Evolutionary conservation across 92 coral and sea anemone species (phyloP), one percentile per base, ranked within the genome.

Genomic region (Paragorgia papillata): DNA sequence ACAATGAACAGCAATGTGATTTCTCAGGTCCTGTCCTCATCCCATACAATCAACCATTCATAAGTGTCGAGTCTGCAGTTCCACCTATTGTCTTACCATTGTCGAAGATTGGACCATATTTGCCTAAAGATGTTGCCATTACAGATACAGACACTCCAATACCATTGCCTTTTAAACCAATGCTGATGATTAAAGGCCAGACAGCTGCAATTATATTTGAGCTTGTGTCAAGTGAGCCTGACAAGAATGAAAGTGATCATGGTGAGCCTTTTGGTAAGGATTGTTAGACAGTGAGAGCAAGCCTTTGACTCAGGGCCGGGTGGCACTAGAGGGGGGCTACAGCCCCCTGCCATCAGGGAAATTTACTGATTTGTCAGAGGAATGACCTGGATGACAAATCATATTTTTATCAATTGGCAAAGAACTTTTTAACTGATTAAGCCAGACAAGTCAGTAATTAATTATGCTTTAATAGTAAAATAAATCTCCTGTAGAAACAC

Each of bases 191-290:
- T 7, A 53, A 71, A 71, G 65, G 43, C 58, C 46, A 71, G 32
- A 33, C 27, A 14, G 78, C 78, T 53, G 64, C 41, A 40, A 71
- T 71, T 54, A 64, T 71, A 25, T 71, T 71, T 55, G 63, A 71
- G 13, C 48, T 17, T 25, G 49, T 20, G 20, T 35, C 53, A 1
- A 58, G 51, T 53, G 26, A 71, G 64, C 27, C 33, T 40, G 49
- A 31, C 27, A 35, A 39, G 22, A 3, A 34, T 1, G 25, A 24
- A 15, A n/a, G 29, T 27, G 33, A 5, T 10, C 20, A 41, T 8
- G 57, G 74, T 37, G 10, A 34, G 28, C n/a, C 19, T 41, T 22
- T 65, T 4, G 33, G 41, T 10, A 63, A 35, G 48, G 3, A 2
- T 3, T 2, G 2, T 29, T 57, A 22, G 32, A 9, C 51, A 22